Conservation (phyloP, 2,113 vertebrate genomes). For the Plotosus lineatus region DNA sequence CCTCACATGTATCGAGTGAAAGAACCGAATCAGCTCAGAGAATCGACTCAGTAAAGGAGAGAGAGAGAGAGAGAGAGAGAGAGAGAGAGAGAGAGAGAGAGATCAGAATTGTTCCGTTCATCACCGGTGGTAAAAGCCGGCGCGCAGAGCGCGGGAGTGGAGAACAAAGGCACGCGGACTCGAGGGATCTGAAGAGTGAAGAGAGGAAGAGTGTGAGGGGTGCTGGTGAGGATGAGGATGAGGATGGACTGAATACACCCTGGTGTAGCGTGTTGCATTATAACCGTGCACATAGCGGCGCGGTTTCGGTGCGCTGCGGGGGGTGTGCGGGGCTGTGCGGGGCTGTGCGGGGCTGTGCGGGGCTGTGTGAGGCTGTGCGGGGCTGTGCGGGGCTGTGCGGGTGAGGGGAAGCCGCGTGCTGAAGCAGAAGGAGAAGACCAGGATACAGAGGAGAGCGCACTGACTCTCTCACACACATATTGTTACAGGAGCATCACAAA, state of each 20-base stretch:
- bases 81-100: not conserved
- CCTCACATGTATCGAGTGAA: not conserved
- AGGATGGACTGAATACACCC: not conserved
- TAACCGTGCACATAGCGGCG: not conserved
- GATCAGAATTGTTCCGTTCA: not conserved
- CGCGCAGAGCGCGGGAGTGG: constrained; percentile 1
- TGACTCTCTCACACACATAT: constrained; percentile 7
- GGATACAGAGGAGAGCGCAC: constrained; percentile 7
- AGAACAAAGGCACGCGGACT: constrained; percentile 50
- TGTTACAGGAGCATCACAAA: not conserved
- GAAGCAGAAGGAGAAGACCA: constrained; percentile 21
- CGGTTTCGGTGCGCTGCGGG: not conserved
- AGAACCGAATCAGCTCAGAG: not conserved
- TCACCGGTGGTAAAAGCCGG: not conserved
- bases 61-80: not conserved
- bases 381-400: not conserved
- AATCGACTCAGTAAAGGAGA: not conserved
- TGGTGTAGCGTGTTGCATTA: not conserved
- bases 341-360: not conserved
- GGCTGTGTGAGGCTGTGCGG: too few relatives aligned
- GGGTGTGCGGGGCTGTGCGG: not conserved
- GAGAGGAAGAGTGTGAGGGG: too few relatives aligned
- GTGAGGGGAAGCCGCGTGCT: not conserved
- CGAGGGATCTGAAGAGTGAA: constrained; percentile 52
- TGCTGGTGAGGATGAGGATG: not conserved